Evolutionary conservation across 2,888 invertebrate species (phyloP), one percentile per base, ranked within the genome.

Genomic region (Hypercompe scribonia): DNA sequence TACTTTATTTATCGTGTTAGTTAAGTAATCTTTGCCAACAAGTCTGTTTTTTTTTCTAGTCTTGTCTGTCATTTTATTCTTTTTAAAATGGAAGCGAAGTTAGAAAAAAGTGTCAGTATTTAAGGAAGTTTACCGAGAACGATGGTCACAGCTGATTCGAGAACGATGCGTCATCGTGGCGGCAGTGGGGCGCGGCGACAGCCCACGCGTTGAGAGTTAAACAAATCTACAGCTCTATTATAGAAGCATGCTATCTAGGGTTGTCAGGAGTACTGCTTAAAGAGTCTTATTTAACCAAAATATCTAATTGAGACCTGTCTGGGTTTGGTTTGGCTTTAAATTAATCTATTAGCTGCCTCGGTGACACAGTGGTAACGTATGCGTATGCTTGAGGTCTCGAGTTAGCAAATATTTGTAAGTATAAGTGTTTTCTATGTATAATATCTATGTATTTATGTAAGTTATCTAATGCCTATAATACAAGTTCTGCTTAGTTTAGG

Each of bases 151-250:
- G 72, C 73, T 82, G 81, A 71, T 77, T 68, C 70, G 75, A 74
- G 81, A 80, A 70, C 83, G 89, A 88, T 92, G 92, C 92, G 93
- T 93, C 94, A 93, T 87, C 85, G 76, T 81, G 93, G 93, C 92
- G 93, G 92, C 89, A 84, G 87, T 85, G 86, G 87, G 91, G 93
- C 90, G 88, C 85, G 84, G 80, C 81, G 84, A 87, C 89, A 89
- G 78, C 90, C 93, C 91, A 93, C 94, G 91, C 92, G 82, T 84
- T 80, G 80, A 81, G 80, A 84, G 78, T 75, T 34, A 39, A 54
- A 58, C 67, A 28, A 64, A 54, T 28, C 33, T 66, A 68, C 54
- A 54, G 39, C 58, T 68, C 50, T 65, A 75, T 63, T 46, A 70
- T 65, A 75, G 73, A 76, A 79, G 68, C 74, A 54, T 50, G 1